Conservation (phyloP, 2,113 vertebrate species). For the Patagioenas fasciata region DNA sequence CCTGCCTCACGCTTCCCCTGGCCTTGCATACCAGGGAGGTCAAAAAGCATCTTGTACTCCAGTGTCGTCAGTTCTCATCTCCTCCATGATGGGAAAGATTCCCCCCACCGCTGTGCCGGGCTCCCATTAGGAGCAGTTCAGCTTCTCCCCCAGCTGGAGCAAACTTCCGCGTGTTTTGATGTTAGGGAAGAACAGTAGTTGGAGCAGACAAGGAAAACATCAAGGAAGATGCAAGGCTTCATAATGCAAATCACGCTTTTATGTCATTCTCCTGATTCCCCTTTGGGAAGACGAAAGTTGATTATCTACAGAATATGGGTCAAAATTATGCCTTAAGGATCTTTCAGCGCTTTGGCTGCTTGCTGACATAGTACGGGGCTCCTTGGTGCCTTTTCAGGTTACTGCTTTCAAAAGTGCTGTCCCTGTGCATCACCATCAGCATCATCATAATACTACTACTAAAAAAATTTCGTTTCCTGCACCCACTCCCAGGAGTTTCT, state of each 20-base stretch:
- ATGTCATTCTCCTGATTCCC: conserved; percentile 36
- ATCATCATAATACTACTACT: neutral
- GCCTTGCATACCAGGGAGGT: neutral
- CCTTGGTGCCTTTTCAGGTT: conserved; percentile 34
- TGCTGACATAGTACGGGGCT: neutral
- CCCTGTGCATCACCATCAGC: conserved; percentile 10
- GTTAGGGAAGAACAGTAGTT: neutral
- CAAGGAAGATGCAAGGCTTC: conserved; percentile 52
- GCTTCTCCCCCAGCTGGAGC: neutral
- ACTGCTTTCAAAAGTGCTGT: conserved; percentile 33
- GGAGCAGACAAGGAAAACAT: conserved; percentile 49
- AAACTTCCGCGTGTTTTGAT: neutral
- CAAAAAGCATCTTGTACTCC: neutral
- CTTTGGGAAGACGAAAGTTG: conserved; percentile 38
- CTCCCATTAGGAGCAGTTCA: conserved; percentile 10
- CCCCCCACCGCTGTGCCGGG: fast-evolving
- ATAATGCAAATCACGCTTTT: conserved; percentile 62
- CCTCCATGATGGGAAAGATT: neutral
- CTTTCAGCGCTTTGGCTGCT: neutral
- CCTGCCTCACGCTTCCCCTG: neutral
- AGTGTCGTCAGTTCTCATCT: neutral
- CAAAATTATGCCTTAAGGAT: conserved; percentile 63
- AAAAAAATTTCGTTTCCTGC: conserved; percentile 42
- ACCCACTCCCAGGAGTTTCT: conserved; percentile 47
- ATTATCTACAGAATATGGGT: conserved; percentile 65